Base-by-base conservation (phyloP, 2,888 invertebrate genomes). In the Parnassius mnemosyne region DNA sequence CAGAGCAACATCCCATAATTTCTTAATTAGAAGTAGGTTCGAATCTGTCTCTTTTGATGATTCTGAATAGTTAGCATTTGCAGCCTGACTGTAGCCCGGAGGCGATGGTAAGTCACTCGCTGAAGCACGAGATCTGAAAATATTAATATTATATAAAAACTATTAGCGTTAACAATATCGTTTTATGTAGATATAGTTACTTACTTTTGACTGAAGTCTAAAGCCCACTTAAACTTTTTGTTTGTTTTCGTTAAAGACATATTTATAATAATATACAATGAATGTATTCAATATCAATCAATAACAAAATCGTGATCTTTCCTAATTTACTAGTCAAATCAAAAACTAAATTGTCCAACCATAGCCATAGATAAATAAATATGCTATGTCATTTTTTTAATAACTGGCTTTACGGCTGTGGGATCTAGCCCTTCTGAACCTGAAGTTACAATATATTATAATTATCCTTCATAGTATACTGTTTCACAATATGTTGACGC, bases 1-100 rank as follows among this genome's bases (percentile, higher is more conserved):
- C 16, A 99, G 85, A 0, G 99, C 99, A 58, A 99, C 93, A 80
- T 99, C 99, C 99, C 99, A 99, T 57, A 98, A 96, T 81, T 98
- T 97, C 82, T 98, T 98, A 10, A 97, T 96, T 69, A 98, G 95
- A 60, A 98, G 92, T 74, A 96, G 94, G 83, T 95, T 96, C 0
- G 96, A 94, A 80, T 97, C 97, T 0, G 94, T 93, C 76, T 98
- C 97, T 80, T 95, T 95, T 0, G 95, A 94, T 7, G 95, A 94
- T 90, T 97, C 97, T 2, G 93, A 94, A 71, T 95, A 95, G 74
- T 93, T 94, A 53, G 95, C 93, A 63, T 94, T 93, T 3, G 94
- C 93, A 2, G 95, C 94, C 58, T 95, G 94, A 81, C 94, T 96
- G 77, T 95, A 98, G 0, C 97, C 97, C 44, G 97, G 97, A 25